Evolutionary conservation across 1,140 invertebrate genomes (phyloP).

Genomic region (Pseudomyrmex dendroicus): DNA sequence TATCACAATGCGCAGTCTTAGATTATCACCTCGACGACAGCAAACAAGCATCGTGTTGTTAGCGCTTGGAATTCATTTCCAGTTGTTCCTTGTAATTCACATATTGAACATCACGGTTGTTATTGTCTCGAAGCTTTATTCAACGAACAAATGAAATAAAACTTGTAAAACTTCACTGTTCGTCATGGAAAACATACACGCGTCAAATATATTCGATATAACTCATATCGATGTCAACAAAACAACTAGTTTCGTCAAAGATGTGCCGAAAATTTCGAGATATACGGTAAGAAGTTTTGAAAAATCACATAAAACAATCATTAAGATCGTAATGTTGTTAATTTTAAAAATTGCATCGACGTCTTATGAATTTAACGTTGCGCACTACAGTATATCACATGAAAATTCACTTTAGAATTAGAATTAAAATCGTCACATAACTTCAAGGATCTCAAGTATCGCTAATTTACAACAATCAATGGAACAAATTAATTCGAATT

Average conservation of each 20-base stretch:
- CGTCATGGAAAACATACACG: constrained; percentile 65
- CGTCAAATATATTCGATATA: constrained; percentile 26
- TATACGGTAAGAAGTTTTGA: constrained; percentile 77
- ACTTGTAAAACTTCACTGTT: neutral
- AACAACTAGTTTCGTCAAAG: constrained; percentile 75
- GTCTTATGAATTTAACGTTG: neutral
- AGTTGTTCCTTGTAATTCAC: constrained; percentile 20
- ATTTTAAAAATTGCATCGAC: neutral
- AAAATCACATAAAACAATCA: neutral
- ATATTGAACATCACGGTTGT: neutral
- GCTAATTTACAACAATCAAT: no score
- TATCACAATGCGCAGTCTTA: constrained; percentile 80
- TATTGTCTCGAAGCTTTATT: neutral
- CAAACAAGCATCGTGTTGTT: constrained; percentile 62
- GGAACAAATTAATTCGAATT: no score
- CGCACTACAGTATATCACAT: neutral
- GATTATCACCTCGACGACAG: constrained; percentile 75
- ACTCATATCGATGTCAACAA: constrained; percentile 66
- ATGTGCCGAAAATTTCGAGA: constrained; percentile 75
- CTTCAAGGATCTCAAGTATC: neutral
- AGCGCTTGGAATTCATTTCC: constrained; percentile 35
- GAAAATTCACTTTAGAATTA: neutral
- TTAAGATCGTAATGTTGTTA: neutral
- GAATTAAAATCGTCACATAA: no score
- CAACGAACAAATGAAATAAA: neutral